Base-by-base conservation (phyloP, 2,113 vertebrate genomes). In the Sinocyclocheilus rhinocerous region DNA sequence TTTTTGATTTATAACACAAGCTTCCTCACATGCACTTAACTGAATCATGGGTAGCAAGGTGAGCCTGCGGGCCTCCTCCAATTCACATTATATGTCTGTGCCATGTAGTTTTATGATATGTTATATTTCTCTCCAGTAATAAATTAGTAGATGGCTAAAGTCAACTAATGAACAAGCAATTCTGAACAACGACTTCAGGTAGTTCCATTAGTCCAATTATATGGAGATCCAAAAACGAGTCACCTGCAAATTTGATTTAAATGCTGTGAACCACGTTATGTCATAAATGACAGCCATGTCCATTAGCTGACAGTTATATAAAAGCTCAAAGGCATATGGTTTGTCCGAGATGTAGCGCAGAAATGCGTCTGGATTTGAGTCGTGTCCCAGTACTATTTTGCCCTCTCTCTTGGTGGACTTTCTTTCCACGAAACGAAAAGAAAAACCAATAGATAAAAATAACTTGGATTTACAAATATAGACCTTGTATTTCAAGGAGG, bases 201-300 rank as follows among this genome's bases (percentile, higher is more conserved):
- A 86, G 69, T 79, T 76, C 76, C 18, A 36, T 63, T 39, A 76
- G 86, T 90, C 84, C 88, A 76, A 83, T 87, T 92, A 48, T 65
- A 83, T 79, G 22, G 52, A 45, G 81, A 73, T 45, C 77, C 69
- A 42, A 42, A 33, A 42, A 42, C 6, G 7, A 42, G 39, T 42
- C 42, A 81, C 70, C 87, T 86, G 78, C 88, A 87, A 86, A 91
- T 87, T 79, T 6, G 7, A 85, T 92, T 88, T 90, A 65, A 59
- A 67, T 42, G 50, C 87, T 88, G 39, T 10, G 0, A 45, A 45
- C 8, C 42, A 42, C 7, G 7, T 42, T 42, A 42, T 42, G 70
- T 15, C 36, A 50, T 13, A 36, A 73, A 75, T 80, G 6, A 82
- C 57, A 78, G 6, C 1, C 76, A 59, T 72, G 69, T 75, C 67